These are phyloP conservation scores for Drosophila mimica DNA, from an alignment of 2,888 invertebrate genomes.

Conservation along the genomic window DNA sequence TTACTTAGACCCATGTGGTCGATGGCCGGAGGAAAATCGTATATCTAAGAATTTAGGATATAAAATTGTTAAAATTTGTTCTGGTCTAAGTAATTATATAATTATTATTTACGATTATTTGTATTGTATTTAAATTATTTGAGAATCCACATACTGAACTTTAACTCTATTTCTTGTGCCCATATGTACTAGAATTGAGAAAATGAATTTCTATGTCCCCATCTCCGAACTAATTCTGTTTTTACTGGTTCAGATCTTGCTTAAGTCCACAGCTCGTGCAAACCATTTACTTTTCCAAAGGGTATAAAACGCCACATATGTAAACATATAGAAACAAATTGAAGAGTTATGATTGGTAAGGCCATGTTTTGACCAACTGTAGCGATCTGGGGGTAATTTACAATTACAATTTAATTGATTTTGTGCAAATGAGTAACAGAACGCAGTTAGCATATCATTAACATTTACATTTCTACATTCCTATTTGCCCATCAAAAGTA, in stretches of 20 bases:
- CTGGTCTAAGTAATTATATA: not conserved
- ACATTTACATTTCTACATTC: slow-evolving; percentile 19
- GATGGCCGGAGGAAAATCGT: not conserved
- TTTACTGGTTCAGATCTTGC: not conserved
- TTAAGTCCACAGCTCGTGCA: not conserved
- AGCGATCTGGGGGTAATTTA: slow-evolving; percentile 25
- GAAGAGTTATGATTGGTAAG: not conserved
- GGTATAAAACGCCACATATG: not conserved
- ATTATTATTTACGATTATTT: not conserved
- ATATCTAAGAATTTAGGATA: not conserved
- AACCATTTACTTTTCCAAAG: not conserved
- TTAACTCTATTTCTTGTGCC: not conserved
- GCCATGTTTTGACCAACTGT: slow-evolving; percentile 11
- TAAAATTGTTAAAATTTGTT: not conserved
- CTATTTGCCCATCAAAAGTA: slow-evolving; percentile 4
- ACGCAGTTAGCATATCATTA: slow-evolving; percentile 32
- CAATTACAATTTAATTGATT: slow-evolving; percentile 67
- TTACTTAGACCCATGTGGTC: not conserved
- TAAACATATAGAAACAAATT: not conserved
- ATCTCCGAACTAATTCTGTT: not conserved
- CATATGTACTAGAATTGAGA: not conserved
- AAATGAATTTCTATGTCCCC: not conserved
- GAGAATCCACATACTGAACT: not conserved
- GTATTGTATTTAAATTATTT: not conserved
- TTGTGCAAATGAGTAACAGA: slow-evolving; percentile 45